Conservation (phyloP, 2,888 invertebrate genomes). For the Drosophila borealis region DNA sequence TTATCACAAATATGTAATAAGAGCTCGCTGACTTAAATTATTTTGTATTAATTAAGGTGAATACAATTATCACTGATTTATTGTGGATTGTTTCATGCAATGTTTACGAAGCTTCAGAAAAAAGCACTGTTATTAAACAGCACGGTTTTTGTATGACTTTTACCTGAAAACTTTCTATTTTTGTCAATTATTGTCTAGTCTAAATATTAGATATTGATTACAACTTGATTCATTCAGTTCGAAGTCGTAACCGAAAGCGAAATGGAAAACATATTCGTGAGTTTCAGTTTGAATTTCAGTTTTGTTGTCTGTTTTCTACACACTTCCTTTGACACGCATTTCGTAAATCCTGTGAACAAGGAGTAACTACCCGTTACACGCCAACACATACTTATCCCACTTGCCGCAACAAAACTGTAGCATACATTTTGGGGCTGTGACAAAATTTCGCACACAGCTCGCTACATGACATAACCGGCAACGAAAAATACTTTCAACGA, state of each 20-base stretch:
- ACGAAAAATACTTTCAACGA: conserved; percentile 68
- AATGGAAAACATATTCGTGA: background rate
- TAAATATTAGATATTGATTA: background rate
- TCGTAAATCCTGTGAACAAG: conserved; percentile 12
- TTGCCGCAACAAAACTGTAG: conserved; percentile 31
- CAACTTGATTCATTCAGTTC: background rate
- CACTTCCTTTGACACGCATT: conserved; percentile 12
- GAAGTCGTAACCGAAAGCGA: background rate
- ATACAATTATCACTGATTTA: too few species aligned
- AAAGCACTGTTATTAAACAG: too few species aligned
- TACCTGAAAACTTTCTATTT: too few species aligned
- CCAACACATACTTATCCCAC: conserved; percentile 4
- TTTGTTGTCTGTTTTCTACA: background rate
- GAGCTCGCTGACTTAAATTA: too few species aligned
- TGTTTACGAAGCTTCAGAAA: too few species aligned
- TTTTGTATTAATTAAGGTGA: too few species aligned
- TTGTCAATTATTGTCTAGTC: too few species aligned
- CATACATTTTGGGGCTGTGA: conserved; percentile 54
- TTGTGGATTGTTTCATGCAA: too few species aligned
- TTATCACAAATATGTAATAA: too few species aligned
- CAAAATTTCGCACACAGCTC: conserved; percentile 49
- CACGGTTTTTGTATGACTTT: background rate
- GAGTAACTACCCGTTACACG: conserved; percentile 11
- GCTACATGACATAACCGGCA: conserved; percentile 56
- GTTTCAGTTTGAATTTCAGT: background rate